Evolutionary conservation across 2,888 invertebrate genomes (phyloP).

Genomic region (Deroplatys truncata): DNA sequence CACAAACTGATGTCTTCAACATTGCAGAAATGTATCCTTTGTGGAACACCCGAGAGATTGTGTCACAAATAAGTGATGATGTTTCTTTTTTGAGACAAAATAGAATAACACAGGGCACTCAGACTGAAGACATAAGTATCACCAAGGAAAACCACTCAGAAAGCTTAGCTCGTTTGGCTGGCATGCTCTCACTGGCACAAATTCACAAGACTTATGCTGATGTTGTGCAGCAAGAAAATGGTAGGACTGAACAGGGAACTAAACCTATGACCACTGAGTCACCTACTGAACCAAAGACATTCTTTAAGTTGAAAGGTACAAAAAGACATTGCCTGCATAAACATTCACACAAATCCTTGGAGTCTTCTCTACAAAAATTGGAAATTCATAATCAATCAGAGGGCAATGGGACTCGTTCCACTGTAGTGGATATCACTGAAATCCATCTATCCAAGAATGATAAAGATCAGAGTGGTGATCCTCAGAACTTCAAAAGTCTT

Average conservation of each 20-base stretch:
- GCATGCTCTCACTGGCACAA: background rate
- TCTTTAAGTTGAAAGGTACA: background rate
- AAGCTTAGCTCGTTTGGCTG: background rate
- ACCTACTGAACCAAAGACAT: background rate
- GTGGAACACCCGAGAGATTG: background rate
- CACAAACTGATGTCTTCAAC: background rate
- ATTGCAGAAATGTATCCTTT: background rate
- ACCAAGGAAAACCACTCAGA: background rate
- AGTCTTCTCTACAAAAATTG: background rate
- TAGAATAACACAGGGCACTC: background rate
- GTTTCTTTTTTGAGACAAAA: background rate
- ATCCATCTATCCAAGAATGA: background rate
- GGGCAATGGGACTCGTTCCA: background rate
- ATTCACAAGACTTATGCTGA: background rate
- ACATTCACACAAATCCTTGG: background rate
- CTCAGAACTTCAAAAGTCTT: background rate
- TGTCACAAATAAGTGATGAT: background rate
- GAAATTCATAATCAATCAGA: background rate
- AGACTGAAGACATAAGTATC: background rate
- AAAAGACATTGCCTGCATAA: background rate
- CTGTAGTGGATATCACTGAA: background rate
- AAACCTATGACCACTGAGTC: background rate
- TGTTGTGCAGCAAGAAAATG: background rate
- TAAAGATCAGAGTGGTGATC: background rate
- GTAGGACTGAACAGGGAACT: background rate